A percentile compares a stretch with the other conserved stretches of the same genome.
These are phyloP conservation scores for Tinamus guttatus DNA, from an alignment of 2,113 vertebrate genomes.

Conservation along the genomic window DNA sequence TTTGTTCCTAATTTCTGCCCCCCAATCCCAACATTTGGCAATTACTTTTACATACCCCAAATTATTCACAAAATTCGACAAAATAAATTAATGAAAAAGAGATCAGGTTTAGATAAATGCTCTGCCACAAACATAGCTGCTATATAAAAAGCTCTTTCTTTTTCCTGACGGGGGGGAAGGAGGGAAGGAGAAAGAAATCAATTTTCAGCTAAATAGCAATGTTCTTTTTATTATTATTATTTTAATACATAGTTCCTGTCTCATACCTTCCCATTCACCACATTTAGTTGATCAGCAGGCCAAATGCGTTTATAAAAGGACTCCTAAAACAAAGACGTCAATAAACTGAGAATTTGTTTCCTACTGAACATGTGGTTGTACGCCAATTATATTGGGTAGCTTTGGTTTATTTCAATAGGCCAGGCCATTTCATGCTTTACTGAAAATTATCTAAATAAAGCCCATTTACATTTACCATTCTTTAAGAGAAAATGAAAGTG, in stretches of 20 bases:
- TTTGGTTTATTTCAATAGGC: neutral
- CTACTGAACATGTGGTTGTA: neutral
- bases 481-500: constrained; percentile 22
- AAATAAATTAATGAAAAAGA: neutral
- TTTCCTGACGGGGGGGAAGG: neutral
- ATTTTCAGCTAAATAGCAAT: neutral
- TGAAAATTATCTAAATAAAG: constrained; percentile 29
- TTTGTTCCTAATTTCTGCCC: neutral
- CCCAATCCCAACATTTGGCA: neutral
- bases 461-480: constrained; percentile 22
- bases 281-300: neutral
- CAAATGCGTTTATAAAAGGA: neutral
- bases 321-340: neutral
- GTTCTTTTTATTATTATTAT: neutral
- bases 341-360: neutral
- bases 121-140: neutral
- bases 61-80: neutral
- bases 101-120: neutral
- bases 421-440: constrained; percentile 4
- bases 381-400: neutral
- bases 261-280: neutral
- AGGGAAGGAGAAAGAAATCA: neutral
- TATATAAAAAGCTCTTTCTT: neutral
- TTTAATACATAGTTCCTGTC: neutral
- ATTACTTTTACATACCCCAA: neutral